Base-by-base conservation (phyloP, 1,140 invertebrate genomes). In the Ladona fulva region DNA sequence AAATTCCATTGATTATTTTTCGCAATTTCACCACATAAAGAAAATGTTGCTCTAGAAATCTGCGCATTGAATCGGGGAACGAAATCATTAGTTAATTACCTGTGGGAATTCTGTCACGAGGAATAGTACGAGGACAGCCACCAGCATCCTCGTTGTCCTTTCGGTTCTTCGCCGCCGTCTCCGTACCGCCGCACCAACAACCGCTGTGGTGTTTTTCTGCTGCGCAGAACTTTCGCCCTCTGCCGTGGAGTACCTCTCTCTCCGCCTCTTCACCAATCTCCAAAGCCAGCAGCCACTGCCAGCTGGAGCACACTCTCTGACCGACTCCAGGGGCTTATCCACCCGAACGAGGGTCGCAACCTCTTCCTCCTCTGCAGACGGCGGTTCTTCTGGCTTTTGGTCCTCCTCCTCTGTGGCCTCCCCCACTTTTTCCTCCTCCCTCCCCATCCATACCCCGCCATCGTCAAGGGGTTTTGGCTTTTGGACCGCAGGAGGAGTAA, bases 41-140 rank as follows among this genome's bases (percentile, higher is more conserved):
- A n/a, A n/a, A n/a, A n/a, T n/a, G n/a, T n/a, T n/a, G n/a, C n/a
- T n/a, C n/a, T n/a, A n/a, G n/a, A n/a, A n/a, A n/a, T n/a, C n/a
- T n/a, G n/a, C n/a, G n/a, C n/a, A n/a, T n/a, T n/a, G n/a, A n/a
- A n/a, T n/a, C n/a, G n/a, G n/a, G n/a, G n/a, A n/a, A n/a, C n/a
- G 29, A 37, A 37, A 37, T 8, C 29, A 75, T 19, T 7, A 7
- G 24, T 25, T 75, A 75, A 22, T 19, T 19, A 25, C 92, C 83
- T 94, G 93, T 0, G 95, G 95, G 59, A 97, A 89, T 85, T 97
- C 95, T 0, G 95, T 95, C 0, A 96, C 86, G 0, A 97, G 87
- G 81, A 97, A 97, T 0, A 97, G 86, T 0, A 95, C 84, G 1
- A 97, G 86, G 0, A 98, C 92, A 0, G 95, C 95, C 6, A 98